These are phyloP conservation scores for Cladopsammia gracilis DNA, from an alignment of 64 coral and sea anemone genomes.

Conservation along the genomic window DNA sequence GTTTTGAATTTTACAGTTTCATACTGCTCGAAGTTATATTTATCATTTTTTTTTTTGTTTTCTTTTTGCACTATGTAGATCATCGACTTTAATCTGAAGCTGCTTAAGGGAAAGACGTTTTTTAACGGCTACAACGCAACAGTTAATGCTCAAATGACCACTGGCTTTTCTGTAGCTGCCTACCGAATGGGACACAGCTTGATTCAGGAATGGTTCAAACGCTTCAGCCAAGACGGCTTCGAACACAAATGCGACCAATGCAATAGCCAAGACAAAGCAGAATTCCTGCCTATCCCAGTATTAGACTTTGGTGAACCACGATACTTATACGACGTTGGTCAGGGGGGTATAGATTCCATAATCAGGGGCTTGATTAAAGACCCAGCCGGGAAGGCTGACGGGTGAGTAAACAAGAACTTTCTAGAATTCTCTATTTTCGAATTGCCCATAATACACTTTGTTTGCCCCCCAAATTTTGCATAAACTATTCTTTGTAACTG, in stretches of 20 bases:
- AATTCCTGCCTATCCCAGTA: not conserved
- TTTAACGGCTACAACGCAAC: not conserved
- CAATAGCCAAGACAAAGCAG: not conserved
- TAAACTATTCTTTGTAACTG: too few species aligned
- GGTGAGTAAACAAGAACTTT: not conserved
- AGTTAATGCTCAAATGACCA: constrained; percentile 24
- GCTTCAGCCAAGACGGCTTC: not conserved
- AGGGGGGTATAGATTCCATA: constrained; percentile 42
- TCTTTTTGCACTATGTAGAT: not conserved
- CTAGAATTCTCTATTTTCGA: too few species aligned
- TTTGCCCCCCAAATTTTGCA: too few species aligned
- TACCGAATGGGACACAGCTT: constrained; percentile 83
- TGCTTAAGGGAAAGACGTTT: not conserved
- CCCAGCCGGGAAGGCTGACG: constrained; percentile 4
- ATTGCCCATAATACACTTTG: too few species aligned
- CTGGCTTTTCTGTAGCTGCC: constrained; percentile 57
- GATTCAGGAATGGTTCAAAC: constrained; percentile 12
- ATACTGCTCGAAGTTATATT: not conserved
- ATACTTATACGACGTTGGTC: constrained; percentile 22
- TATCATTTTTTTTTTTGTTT: not conserved
- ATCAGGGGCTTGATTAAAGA: constrained; percentile 21
- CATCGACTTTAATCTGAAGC: not conserved
- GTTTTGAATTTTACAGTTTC: too few species aligned
- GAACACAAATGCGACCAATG: constrained; percentile 4
- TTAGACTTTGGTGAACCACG: constrained; percentile 1